phyloP scores from a whole-genome alignment of 1,140 invertebrate species.

The Bathynomus jamesi region DNA sequence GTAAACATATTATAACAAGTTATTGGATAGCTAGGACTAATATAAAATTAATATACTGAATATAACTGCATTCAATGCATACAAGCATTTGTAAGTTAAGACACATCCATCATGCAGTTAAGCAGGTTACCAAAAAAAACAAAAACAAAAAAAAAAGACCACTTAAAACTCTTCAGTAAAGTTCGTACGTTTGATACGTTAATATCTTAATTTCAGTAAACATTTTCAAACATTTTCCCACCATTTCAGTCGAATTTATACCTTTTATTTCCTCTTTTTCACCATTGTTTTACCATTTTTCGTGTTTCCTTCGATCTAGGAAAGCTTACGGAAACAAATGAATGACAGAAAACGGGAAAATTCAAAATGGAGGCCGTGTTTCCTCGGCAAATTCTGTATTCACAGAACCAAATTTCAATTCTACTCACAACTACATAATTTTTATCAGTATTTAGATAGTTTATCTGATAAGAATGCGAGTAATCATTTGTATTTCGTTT shows the following conservation, averaged over 20 bases:
- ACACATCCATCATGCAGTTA: no score
- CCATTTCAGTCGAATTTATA: background rate
- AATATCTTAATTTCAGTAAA: background rate
- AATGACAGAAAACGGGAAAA: background rate
- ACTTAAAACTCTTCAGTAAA: background rate
- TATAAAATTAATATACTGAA: background rate
- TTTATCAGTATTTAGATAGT: background rate
- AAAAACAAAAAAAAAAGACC: background rate
- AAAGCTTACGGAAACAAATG: background rate
- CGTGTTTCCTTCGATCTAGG: background rate
- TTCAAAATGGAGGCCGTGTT: background rate
- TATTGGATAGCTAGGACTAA: background rate
- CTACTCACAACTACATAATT: background rate
- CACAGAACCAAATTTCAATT: no score
- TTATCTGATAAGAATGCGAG: background rate
- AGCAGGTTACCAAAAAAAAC: no score
- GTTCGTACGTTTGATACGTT: background rate
- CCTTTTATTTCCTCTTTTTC: background rate
- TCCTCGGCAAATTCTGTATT: background rate
- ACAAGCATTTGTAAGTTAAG: no score
- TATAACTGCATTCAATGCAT: background rate
- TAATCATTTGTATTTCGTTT: background rate
- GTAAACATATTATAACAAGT: background rate
- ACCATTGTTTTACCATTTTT: background rate
- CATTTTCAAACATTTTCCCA: background rate